These are phyloP conservation scores for Dicyrtoma fusca DNA, from an alignment of 2,888 invertebrate species.

Conservation along the genomic window DNA sequence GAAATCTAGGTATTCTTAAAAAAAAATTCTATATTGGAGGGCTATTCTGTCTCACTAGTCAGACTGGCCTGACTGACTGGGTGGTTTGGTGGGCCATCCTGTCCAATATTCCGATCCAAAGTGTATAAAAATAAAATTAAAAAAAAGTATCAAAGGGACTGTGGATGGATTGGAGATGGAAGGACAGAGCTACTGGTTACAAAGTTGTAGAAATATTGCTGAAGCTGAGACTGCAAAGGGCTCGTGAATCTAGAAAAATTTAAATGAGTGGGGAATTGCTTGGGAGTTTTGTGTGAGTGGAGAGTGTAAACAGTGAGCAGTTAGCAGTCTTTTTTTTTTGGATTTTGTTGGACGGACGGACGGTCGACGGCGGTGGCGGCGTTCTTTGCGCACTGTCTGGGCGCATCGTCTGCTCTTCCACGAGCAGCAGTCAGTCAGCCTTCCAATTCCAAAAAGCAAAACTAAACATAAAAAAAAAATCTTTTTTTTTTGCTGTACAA, in stretches of 20 bases:
- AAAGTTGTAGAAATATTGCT: background rate
- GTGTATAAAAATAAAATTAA: background rate
- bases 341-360: too few species aligned
- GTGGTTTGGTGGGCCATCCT: background rate
- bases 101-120: background rate
- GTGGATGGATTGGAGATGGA: too few species aligned
- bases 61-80: background rate
- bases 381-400: slow-evolving; percentile 40
- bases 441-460: too few species aligned
- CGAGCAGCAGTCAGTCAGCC: too few species aligned
- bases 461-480: too few species aligned
- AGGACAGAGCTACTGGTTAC: too few species aligned
- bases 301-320: background rate
- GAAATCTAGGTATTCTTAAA: too few species aligned
- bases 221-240: background rate
- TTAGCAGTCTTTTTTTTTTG: background rate
- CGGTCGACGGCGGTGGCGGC: background rate
- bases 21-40: background rate
- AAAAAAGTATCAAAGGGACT: too few species aligned
- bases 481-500: too few species aligned
- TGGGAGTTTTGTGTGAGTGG: too few species aligned
- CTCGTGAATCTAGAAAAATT: background rate
- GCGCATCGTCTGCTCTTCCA: slow-evolving; percentile 36
- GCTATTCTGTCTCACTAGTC: slow-evolving; percentile 1
- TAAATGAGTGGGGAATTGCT: too few species aligned